Evolutionary conservation across 2,888 invertebrate genomes (phyloP), one percentile per base, ranked within the genome.

Genomic region (Yponomeuta sedellus): DNA sequence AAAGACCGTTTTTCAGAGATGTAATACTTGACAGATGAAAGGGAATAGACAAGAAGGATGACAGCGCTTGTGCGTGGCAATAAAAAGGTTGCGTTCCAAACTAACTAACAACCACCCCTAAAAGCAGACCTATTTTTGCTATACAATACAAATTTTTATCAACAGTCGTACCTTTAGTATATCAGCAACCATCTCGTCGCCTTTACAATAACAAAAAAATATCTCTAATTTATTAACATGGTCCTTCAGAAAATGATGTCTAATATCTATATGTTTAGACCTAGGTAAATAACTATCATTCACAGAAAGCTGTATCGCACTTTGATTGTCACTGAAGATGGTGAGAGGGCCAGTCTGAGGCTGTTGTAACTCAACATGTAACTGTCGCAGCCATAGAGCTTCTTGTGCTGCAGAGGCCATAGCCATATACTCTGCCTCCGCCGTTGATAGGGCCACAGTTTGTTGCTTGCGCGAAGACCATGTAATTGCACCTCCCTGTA

Each of bases 341-440:
- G 69, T 12, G 10, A 72, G 68, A 0, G 70, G 64, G 11, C 66
- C 66, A 19, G 56, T 66, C 11, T 11, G 64, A 22, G 66, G 52
- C 8, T 66, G 66, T 0, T 69, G 63, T 10, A 73, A 68, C 59
- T 71, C 73, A 2, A 4, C 20, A 6, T 39, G 69, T 25, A 74
- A 69, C 28, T 73, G 72, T 40, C 64, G 68, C 19, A 72, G 69
- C 71, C 71, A 73, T 22, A 74, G 67, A 12, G 71, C 71, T 63
- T 73, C 72, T 66, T 75, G 74, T 19, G 68, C 65, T 8, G 72
- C 71, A 0, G 70, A 65, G 0, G 71, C 66, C 70, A 74, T 71
- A 5, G 73, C 22, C 72, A 75, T 72, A 66, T 74, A 73, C 64
- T 74, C 72, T 0, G 74, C 72, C 44, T 73, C 73, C 1, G 61